Evolutionary conservation across 2,113 vertebrate genomes (phyloP).

Genomic region (Merops nubicus): DNA sequence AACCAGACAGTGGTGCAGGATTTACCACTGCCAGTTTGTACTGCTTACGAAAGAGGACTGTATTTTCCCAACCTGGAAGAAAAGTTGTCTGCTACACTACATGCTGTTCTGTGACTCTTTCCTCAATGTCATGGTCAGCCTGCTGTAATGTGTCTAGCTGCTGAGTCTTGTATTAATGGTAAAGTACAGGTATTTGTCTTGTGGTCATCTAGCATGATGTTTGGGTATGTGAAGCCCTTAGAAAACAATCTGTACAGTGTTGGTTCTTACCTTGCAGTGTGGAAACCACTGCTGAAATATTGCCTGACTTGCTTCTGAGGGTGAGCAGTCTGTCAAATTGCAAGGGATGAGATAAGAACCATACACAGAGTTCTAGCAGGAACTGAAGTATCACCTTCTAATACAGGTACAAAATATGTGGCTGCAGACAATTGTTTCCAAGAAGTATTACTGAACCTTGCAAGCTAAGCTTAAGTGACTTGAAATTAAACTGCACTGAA

Average conservation of each 20-base stretch:
- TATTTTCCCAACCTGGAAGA: neutral
- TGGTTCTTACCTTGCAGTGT: neutral
- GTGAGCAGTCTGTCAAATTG: neutral
- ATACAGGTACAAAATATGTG: neutral
- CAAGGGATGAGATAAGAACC: neutral
- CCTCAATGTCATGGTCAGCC: neutral
- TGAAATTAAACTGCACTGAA: conserved; percentile 38
- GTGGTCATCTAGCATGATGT: neutral
- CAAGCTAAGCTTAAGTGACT: conserved; percentile 6
- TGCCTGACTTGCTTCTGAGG: neutral
- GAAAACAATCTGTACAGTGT: neutral
- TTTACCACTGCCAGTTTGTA: neutral
- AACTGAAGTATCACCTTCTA: neutral
- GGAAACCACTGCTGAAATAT: neutral
- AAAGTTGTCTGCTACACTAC: neutral
- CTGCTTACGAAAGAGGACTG: neutral
- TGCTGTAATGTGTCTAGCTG: neutral
- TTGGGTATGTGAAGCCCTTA: neutral
- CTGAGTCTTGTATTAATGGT: neutral
- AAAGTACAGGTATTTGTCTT: neutral
- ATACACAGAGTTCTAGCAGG: neutral
- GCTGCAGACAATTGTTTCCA: neutral
- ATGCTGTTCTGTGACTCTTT: neutral
- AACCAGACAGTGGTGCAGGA: neutral
- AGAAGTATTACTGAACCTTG: neutral